Evolutionary conservation across 2,113 vertebrate species (phyloP).

Genomic region (Equus quagga): DNA sequence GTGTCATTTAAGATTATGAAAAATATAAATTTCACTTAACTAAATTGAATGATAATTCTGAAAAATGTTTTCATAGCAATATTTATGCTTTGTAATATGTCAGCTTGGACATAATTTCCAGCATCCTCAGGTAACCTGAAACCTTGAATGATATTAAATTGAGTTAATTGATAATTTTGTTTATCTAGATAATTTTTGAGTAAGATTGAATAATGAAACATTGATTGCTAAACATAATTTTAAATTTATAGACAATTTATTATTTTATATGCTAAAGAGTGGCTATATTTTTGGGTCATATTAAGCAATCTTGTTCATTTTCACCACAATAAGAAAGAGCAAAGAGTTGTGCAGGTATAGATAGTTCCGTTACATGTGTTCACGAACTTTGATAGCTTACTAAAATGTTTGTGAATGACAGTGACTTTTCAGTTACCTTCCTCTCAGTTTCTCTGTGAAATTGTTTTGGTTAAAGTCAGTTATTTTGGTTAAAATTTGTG

Average conservation of each 20-base stretch:
- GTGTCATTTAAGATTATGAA: not conserved
- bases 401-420: not conserved
- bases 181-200: not conserved
- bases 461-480: not conserved
- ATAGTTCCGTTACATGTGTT: not conserved
- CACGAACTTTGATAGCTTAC: not conserved
- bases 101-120: not conserved
- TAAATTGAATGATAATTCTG: not conserved
- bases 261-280: not conserved
- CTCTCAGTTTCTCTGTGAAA: not conserved
- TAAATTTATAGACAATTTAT: not conserved
- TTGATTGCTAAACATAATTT: not conserved
- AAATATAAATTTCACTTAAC: slow-evolving; percentile 19
- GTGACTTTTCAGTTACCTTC: not conserved
- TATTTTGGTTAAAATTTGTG: not conserved
- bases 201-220: not conserved
- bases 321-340: not conserved
- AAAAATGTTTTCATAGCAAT: not conserved
- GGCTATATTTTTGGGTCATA: not conserved
- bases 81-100: not conserved
- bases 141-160: not conserved
- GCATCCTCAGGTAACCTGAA: not conserved
- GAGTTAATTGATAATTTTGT: not conserved
- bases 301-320: not conserved
- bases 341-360: not conserved